Evolutionary conservation across 2,797 vertebrate species (phyloP).

Genomic region (Girardinus metallicus): DNA sequence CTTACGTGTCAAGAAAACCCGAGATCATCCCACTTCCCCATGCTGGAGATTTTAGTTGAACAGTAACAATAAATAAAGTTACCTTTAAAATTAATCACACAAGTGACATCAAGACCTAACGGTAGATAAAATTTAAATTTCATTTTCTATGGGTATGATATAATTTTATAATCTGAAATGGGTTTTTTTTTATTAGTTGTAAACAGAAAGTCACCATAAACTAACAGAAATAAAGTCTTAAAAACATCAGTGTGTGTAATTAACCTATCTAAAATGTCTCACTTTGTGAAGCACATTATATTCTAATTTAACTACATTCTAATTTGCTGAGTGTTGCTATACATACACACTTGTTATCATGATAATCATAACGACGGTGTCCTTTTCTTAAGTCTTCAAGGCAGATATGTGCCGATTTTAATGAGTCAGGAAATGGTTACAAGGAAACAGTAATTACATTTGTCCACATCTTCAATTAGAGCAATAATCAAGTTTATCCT

Average conservation of each 20-base stretch:
- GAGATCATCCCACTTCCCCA: no score
- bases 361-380: not conserved
- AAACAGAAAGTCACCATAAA: not conserved
- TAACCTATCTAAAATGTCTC: not conserved
- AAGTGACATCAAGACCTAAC: no score
- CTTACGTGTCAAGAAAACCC: no score
- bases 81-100: no score
- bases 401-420: not conserved
- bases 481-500: not conserved
- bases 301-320: not conserved
- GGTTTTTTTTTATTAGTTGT: not conserved
- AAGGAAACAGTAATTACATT: not conserved
- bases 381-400: not conserved
- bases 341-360: not conserved
- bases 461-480: not conserved
- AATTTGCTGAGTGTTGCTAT: not conserved
- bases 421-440: not conserved
- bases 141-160: not conserved
- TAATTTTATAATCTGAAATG: no score
- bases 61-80: no score
- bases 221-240: not conserved
- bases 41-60: no score
- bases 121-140: no score
- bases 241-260: not conserved
- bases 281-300: not conserved